Percentiles rank a stretch among this genome's conserved stretches.
phyloP scores from a whole-genome alignment of 2,113 vertebrate species.

The Pseudorectes ferrugineus region DNA sequence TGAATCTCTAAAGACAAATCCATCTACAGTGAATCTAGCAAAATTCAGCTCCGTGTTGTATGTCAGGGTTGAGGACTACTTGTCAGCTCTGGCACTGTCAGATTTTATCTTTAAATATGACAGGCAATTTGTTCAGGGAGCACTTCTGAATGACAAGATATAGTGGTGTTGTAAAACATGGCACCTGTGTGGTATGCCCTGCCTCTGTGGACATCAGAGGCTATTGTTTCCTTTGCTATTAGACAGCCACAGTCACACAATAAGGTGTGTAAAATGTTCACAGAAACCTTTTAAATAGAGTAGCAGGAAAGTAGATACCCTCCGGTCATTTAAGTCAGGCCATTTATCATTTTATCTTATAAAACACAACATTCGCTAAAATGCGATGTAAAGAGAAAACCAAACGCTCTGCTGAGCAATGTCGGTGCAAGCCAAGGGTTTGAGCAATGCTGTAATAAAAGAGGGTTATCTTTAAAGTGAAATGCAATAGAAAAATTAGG shows the following conservation, averaged over 20 bases:
- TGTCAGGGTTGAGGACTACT: constrained; percentile 48
- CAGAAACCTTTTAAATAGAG: constrained; percentile 57
- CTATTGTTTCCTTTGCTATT: constrained; percentile 52
- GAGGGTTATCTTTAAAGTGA: background rate
- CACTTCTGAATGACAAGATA: constrained; percentile 65
- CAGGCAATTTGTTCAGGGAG: constrained; percentile 61
- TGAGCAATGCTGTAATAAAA: background rate
- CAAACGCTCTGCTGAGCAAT: constrained; percentile 12
- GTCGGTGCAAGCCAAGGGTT: background rate
- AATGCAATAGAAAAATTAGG: background rate
- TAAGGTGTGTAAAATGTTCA: constrained; percentile 54
- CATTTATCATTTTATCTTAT: constrained; percentile 64
- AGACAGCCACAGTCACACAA: constrained; percentile 37
- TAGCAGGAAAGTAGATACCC: constrained; percentile 27
- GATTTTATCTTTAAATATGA: constrained; percentile 65
- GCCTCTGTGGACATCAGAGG: constrained; percentile 48
- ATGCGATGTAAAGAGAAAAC: constrained; percentile 3
- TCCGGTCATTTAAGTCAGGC: constrained; percentile 50
- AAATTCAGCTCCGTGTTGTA: constrained; percentile 29
- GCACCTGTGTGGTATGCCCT: constrained; percentile 59
- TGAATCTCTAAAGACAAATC: constrained; percentile 56
- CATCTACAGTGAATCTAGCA: constrained; percentile 32
- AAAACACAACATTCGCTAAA: constrained; percentile 26
- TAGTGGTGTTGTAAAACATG: constrained; percentile 72
- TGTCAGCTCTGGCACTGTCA: constrained; percentile 52